Percentiles rank a stretch among this genome's conserved stretches.
phyloP scores from a whole-genome alignment of 2,113 vertebrate genomes.

The Herpetotheres cachinnans region DNA sequence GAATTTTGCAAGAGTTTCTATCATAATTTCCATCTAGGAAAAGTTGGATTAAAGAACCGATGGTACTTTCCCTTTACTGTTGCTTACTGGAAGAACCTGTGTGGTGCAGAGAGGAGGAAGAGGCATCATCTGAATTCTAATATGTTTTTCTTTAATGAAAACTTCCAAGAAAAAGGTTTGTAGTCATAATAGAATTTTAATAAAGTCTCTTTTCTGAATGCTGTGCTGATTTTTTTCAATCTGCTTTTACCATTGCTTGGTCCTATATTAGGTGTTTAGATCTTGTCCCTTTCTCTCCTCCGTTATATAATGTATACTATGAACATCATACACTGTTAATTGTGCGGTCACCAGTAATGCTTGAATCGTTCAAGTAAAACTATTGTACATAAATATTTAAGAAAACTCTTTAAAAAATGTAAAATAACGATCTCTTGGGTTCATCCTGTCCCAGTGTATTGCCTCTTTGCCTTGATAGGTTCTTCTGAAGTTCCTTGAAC shows the following conservation, averaged over 20 bases:
- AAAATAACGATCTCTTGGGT: background rate
- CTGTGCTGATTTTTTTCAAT: background rate
- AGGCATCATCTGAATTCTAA: background rate
- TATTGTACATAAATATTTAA: background rate
- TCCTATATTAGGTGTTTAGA: background rate
- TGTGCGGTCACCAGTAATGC: background rate
- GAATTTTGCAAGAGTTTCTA: background rate
- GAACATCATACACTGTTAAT: background rate
- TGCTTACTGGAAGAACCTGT: constrained; percentile 65
- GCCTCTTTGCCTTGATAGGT: background rate
- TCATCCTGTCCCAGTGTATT: background rate
- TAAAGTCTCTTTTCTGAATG: background rate
- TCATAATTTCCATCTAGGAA: constrained; percentile 39
- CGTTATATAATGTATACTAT: background rate
- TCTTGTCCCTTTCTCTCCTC: background rate
- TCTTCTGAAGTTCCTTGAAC: background rate
- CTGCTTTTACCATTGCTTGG: background rate
- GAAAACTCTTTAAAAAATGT: background rate
- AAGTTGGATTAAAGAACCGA: constrained; percentile 28
- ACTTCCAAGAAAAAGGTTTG: constrained; percentile 54
- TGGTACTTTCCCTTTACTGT: constrained; percentile 72
- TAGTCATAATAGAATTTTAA: background rate
- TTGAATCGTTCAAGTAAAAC: background rate
- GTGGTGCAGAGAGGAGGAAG: background rate
- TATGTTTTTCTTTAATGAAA: constrained; percentile 34